Conservation (phyloP, 2,797 vertebrate species). For the Paguma larvata region DNA sequence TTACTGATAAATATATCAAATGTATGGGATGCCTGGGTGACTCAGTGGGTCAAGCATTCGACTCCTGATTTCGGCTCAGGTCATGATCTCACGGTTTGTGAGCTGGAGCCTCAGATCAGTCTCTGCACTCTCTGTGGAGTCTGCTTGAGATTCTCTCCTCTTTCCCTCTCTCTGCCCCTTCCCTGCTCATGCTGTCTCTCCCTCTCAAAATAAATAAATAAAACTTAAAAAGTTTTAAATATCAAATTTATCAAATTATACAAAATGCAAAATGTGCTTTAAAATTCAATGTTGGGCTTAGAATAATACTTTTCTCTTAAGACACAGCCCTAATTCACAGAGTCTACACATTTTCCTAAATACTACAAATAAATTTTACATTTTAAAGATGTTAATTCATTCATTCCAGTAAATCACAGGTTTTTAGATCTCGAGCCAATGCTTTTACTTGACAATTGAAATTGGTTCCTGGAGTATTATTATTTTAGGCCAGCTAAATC, state of each 20-base stretch:
- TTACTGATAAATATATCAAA: not conserved
- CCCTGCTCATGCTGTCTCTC: too few relatives aligned
- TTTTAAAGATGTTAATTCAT: slow-evolving; percentile 49
- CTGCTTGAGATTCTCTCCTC: too few relatives aligned
- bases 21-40: not conserved
- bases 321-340: not conserved
- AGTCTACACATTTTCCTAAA: slow-evolving; percentile 40
- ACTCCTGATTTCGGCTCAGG: too few relatives aligned
- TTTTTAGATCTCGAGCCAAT: slow-evolving; percentile 41
- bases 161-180: too few relatives aligned
- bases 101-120: too few relatives aligned
- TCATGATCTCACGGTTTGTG: too few relatives aligned
- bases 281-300: not conserved
- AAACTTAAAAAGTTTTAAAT: not conserved
- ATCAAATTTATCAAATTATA: not conserved
- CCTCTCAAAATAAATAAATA: too few relatives aligned
- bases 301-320: slow-evolving; percentile 51
- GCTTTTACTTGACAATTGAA: slow-evolving; percentile 64
- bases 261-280: slow-evolving; percentile 10
- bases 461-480: slow-evolving; percentile 47
- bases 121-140: too few relatives aligned
- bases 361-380: not conserved
- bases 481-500: slow-evolving; percentile 59
- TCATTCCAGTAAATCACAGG: slow-evolving; percentile 15
- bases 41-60: too few relatives aligned